These are phyloP conservation scores for Hormaphis cornu DNA, from an alignment of 1,140 invertebrate genomes.

Conservation along the genomic window DNA sequence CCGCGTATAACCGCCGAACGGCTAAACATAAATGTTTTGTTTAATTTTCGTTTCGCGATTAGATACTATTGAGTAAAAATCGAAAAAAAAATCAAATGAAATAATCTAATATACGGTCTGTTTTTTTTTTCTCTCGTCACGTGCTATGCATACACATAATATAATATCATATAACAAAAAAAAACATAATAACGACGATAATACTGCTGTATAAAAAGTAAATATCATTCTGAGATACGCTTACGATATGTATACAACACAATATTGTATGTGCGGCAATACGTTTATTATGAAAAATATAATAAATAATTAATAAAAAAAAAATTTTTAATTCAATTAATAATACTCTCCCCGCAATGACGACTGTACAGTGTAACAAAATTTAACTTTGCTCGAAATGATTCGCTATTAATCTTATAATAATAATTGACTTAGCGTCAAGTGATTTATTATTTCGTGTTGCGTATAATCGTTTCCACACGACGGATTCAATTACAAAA, in stretches of 20 bases:
- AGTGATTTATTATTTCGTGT: background rate
- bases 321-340: conserved; percentile 3
- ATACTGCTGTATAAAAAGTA: too few relatives aligned
- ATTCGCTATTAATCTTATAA: background rate
- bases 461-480: conserved; percentile 3
- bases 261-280: too few relatives aligned
- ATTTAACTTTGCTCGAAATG: background rate
- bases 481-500: conserved; percentile 2
- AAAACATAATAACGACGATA: background rate
- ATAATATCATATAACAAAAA: background rate
- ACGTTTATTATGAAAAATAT: too few relatives aligned
- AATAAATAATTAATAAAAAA: too few relatives aligned
- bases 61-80: background rate
- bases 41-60: too few relatives aligned
- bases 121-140: too few relatives aligned
- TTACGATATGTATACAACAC: too few relatives aligned
- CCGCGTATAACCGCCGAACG: conserved; percentile 93
- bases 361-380: background rate
- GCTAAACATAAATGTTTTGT: conserved; percentile 48
- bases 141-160: conserved; percentile 22
- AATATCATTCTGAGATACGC: too few relatives aligned
- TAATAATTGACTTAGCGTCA: background rate
- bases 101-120: conserved; percentile 23
- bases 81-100: background rate
- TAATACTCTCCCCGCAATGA: background rate